Conservation (phyloP, 2,113 vertebrate species). For the Corythornis cristatus region DNA sequence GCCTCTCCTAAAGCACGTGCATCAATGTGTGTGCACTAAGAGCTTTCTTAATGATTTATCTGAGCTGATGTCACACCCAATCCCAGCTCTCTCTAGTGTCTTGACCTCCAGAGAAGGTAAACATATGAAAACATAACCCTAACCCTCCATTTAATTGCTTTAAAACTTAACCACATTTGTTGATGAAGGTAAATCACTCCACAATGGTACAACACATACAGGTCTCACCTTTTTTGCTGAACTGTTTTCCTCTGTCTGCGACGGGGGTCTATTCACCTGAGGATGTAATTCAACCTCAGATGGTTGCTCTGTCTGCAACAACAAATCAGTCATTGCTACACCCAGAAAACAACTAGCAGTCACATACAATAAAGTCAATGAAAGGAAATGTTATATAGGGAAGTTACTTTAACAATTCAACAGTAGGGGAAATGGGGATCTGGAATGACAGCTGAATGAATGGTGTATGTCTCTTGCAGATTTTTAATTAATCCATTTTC, state of each 20-base stretch:
- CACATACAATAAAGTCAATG: constrained; percentile 31
- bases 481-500: background rate
- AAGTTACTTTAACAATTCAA: constrained; percentile 48
- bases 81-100: background rate
- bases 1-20: background rate
- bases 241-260: constrained; percentile 79
- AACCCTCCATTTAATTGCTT: background rate
- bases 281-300: constrained; percentile 75
- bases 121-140: constrained; percentile 3
- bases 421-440: background rate
- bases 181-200: background rate
- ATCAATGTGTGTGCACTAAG: background rate
- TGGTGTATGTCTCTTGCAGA: background rate
- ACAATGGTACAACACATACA: background rate
- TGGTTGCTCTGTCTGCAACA: constrained; percentile 81
- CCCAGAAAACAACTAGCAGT: constrained; percentile 21
- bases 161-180: background rate
- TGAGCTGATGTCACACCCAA: background rate
- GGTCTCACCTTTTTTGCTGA: constrained; percentile 83
- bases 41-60: constrained; percentile 49
- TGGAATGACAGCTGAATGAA: background rate
- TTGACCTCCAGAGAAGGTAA: constrained; percentile 42
- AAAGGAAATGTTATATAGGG: constrained; percentile 22
- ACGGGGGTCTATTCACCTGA: constrained; percentile 68
- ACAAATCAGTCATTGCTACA: constrained; percentile 62